These are phyloP conservation scores for Andrena camellia DNA, from an alignment of 2,888 invertebrate species.

Conservation along the genomic window DNA sequence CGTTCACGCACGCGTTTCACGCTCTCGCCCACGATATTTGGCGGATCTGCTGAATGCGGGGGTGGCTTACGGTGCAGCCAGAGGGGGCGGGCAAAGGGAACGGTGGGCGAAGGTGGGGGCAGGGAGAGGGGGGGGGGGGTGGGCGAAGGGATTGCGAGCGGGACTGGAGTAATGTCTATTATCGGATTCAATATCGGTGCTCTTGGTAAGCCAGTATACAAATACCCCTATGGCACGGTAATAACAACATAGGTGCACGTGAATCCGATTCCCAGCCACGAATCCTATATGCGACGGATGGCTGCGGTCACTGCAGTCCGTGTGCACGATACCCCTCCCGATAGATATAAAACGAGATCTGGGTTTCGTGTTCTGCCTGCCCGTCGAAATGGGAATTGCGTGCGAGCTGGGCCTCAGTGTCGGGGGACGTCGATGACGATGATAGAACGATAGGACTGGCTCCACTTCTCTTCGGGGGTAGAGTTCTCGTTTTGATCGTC, in stretches of 20 bases:
- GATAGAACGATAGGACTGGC: background rate
- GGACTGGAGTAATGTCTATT: conserved; percentile 82
- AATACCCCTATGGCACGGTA: conserved; percentile 84
- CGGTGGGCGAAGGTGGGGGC: conserved; percentile 5
- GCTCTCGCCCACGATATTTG: conserved; percentile 70
- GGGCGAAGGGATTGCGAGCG: conserved; percentile 47
- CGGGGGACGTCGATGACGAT: conserved; percentile 23
- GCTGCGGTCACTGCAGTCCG: conserved; percentile 77
- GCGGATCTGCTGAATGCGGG: conserved; percentile 56
- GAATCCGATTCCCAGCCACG: conserved; percentile 80
- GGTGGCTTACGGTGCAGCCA: conserved; percentile 14
- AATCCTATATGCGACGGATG: conserved; percentile 80
- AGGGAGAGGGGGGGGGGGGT: background rate
- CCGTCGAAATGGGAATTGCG: conserved; percentile 54
- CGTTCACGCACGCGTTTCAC: conserved; percentile 70
- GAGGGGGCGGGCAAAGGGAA: conserved; percentile 22
- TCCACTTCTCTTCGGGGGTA: background rate
- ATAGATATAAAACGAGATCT: conserved; percentile 59
- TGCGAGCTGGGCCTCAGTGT: conserved; percentile 39
- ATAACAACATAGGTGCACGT: conserved; percentile 83
- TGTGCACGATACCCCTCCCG: conserved; percentile 53
- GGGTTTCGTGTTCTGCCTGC: conserved; percentile 52
- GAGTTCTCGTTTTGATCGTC: background rate
- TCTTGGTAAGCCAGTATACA: conserved; percentile 84
- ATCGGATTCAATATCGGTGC: conserved; percentile 85